Base-by-base conservation (phyloP, 2,888 invertebrate species). In the Liopterus haemorrhoidalis region DNA sequence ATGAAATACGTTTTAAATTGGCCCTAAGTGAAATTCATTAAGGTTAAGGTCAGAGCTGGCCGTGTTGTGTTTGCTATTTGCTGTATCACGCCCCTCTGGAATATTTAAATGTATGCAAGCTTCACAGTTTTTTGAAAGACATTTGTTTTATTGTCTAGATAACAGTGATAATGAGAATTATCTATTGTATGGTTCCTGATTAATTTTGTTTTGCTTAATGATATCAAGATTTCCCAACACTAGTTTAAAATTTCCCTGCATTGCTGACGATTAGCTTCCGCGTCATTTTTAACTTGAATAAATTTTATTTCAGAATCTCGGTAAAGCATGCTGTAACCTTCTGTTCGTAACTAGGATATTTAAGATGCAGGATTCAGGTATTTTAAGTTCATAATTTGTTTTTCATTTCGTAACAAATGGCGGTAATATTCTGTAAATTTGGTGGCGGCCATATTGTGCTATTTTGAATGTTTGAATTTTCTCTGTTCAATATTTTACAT, bases 191-290 rank as follows among this genome's bases (percentile, higher is more conserved):
- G n/a, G n/a, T n/a, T n/a, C n/a, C n/a, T n/a, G n/a, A n/a, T n/a
- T n/a, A n/a, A n/a, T n/a, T n/a, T n/a, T n/a, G n/a, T n/a, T n/a
- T n/a, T n/a, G n/a, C n/a, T n/a, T n/a, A n/a, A n/a, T n/a, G n/a
- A n/a, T n/a, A n/a, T n/a, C n/a, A n/a, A n/a, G n/a, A n/a, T n/a
- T n/a, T n/a, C n/a, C n/a, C n/a, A n/a, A 32, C 39, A 45, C 39
- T 18, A 44, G 45, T 45, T 45, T 45, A 25, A 39, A 45, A 45
- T 45, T 45, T 45, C 45, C 44, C 44, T 39, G 37, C 36, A 44
- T 22, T 37, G 43, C 15, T 42, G 32, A 21, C 38, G 37, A 31
- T 30, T 37, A 18, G 28, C 21, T 21, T 43, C 30, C 37, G 37
- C 45, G 32, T 39, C 22, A 31, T 39, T 30, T 36, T 44, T 31